Evolutionary conservation across 2,888 invertebrate genomes (phyloP).

Genomic region (Sceliomorpha sp.): DNA sequence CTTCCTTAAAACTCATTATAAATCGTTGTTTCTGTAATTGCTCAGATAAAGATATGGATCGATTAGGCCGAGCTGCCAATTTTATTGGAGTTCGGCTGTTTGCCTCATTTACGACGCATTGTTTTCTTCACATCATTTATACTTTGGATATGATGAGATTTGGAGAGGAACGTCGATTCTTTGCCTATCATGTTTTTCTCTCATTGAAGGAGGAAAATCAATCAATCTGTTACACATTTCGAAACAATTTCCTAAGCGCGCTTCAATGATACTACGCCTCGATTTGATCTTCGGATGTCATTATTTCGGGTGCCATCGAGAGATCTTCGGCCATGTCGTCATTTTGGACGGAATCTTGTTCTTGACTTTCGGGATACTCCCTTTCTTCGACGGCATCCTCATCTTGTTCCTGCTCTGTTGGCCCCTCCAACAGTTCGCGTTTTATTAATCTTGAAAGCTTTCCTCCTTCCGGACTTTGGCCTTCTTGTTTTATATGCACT

Average conservation of each 20-base stretch:
- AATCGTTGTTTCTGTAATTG: conserved; percentile 78
- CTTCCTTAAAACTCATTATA: conserved; percentile 68
- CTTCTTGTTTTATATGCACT: conserved; percentile 76
- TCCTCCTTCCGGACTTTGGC: conserved; percentile 76
- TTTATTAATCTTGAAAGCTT: conserved; percentile 79
- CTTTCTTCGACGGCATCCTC: conserved; percentile 73
- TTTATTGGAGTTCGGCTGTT: conserved; percentile 32
- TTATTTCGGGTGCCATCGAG: conserved; percentile 78
- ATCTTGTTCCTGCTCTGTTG: conserved; percentile 70
- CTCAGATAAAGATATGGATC: conserved; percentile 79
- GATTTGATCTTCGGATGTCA: conserved; percentile 76
- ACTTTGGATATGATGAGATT: conserved; percentile 59
- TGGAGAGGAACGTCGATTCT: conserved; percentile 24
- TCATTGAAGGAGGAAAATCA: conserved; percentile 5
- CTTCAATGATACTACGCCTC: conserved; percentile 77
- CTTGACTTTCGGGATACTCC: conserved; percentile 74
- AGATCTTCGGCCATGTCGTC: conserved; percentile 78
- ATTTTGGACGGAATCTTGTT: conserved; percentile 75
- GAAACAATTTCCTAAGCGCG: no score
- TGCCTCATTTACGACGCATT: background rate
- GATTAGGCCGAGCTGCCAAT: conserved; percentile 60
- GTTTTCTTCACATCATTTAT: conserved; percentile 12
- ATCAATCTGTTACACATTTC: background rate
- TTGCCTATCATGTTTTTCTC: conserved; percentile 16
- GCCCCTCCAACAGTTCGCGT: conserved; percentile 75